phyloP scores from a whole-genome alignment of 1,140 invertebrate species.

The Zophobas morio region DNA sequence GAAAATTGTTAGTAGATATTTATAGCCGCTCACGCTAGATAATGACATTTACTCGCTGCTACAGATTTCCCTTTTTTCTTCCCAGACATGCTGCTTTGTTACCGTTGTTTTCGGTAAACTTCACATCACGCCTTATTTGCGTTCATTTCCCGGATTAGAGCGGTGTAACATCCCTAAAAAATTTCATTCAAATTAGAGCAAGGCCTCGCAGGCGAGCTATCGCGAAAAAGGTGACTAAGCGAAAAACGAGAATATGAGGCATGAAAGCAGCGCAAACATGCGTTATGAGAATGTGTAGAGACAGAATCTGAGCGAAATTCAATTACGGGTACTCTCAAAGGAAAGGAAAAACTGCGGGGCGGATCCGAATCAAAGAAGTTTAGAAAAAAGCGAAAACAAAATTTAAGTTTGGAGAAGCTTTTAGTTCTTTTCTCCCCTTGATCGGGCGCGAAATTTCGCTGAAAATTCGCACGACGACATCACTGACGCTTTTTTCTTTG shows the following conservation, averaged over 20 bases:
- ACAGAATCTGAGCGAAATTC: background rate
- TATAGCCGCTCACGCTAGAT: no score
- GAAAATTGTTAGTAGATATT: no score
- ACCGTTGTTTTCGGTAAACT: no score
- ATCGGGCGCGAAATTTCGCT: background rate
- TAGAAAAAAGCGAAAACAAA: background rate
- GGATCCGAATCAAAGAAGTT: background rate
- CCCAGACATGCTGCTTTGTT: no score
- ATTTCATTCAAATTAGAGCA: no score
- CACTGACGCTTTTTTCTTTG: constrained; percentile 26
- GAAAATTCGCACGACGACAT: background rate
- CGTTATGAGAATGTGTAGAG: background rate
- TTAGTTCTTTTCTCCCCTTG: background rate
- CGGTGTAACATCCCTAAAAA: no score
- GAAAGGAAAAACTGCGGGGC: background rate
- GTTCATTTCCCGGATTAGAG: no score
- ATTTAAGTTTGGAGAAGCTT: background rate
- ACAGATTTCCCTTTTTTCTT: no score
- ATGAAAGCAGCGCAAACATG: background rate
- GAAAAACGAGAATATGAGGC: background rate
- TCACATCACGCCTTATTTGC: no score
- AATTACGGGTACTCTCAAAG: background rate
- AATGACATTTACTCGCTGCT: no score
- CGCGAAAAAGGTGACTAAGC: background rate
- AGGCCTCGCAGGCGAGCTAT: background rate